These are phyloP conservation scores for Heliothis peltigera DNA, from an alignment of 2,888 invertebrate species.

Conservation along the genomic window DNA sequence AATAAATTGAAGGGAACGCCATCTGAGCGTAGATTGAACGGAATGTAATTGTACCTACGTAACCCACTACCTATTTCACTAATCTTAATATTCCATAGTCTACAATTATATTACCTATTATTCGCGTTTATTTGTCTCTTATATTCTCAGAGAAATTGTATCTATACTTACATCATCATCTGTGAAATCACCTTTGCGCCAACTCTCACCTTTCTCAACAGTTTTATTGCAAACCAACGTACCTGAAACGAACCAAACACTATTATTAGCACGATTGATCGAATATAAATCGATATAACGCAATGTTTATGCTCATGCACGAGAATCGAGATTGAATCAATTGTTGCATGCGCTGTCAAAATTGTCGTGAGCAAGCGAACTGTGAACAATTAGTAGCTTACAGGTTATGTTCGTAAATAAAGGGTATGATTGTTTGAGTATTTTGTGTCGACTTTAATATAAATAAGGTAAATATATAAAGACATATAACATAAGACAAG, in stretches of 20 bases:
- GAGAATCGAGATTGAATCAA: constrained; percentile 46
- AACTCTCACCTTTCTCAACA: constrained; percentile 25
- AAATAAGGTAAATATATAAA: too few relatives aligned
- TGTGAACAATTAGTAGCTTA: constrained; percentile 47
- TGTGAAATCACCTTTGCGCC: constrained; percentile 5
- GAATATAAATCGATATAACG: constrained; percentile 46
- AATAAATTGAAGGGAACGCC: not conserved
- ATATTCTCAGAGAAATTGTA: not conserved
- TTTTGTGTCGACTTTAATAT: not conserved
- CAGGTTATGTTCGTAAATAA: constrained; percentile 34
- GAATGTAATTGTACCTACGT: not conserved
- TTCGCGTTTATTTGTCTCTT: not conserved
- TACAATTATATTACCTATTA: not conserved
- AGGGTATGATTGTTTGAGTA: constrained; percentile 24
- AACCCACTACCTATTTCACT: not conserved
- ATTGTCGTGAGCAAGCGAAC: constrained; percentile 46
- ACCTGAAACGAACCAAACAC: constrained; percentile 55
- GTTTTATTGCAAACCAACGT: constrained; percentile 45
- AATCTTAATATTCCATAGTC: not conserved
- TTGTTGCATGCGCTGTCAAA: constrained; percentile 54
- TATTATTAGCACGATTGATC: constrained; percentile 46
- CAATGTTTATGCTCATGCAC: constrained; percentile 50
- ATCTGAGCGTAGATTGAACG: constrained; percentile 2
- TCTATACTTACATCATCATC: constrained; percentile 33
- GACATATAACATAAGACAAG: too few relatives aligned